A percentile compares a stretch with the other conserved stretches of the same genome.
Conservation (phyloP, 2,888 invertebrate species). For the Prosopocoilus inquinatus region DNA sequence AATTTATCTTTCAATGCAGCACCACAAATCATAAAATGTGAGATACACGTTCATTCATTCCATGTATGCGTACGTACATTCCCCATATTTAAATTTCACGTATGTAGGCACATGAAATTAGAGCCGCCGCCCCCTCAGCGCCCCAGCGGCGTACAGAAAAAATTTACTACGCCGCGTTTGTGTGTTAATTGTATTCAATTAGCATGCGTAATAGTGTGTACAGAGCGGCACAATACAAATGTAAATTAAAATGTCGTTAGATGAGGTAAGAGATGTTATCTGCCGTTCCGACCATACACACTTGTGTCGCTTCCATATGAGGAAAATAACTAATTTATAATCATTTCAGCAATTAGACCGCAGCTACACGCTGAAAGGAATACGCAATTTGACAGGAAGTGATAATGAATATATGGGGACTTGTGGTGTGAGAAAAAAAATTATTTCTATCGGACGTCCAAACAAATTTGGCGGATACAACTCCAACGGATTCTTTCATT, state of each 20-base stretch:
- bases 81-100: no score
- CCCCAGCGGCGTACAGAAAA: no score
- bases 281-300: constrained; percentile 21
- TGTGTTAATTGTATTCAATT: constrained; percentile 34
- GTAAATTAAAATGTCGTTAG: constrained; percentile 38
- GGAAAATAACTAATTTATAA: background rate
- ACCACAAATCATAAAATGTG: no score
- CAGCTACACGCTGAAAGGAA: background rate
- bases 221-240: constrained; percentile 33
- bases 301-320: constrained; percentile 12
- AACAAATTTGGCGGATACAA: no score
- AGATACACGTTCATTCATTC: no score
- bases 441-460: no score
- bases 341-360: constrained; percentile 7
- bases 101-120: no score
- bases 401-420: constrained; percentile 6
- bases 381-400: background rate
- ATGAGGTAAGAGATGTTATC: constrained; percentile 29
- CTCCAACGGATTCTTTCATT: no score
- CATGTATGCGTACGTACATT: no score
- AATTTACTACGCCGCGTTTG: constrained; percentile 6
- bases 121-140: no score
- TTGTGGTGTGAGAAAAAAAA: constrained; percentile 1
- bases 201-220: constrained; percentile 40
- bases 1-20: no score